Conservation (phyloP, 2,113 vertebrate species). For the Phylloscopus trochiloides region DNA sequence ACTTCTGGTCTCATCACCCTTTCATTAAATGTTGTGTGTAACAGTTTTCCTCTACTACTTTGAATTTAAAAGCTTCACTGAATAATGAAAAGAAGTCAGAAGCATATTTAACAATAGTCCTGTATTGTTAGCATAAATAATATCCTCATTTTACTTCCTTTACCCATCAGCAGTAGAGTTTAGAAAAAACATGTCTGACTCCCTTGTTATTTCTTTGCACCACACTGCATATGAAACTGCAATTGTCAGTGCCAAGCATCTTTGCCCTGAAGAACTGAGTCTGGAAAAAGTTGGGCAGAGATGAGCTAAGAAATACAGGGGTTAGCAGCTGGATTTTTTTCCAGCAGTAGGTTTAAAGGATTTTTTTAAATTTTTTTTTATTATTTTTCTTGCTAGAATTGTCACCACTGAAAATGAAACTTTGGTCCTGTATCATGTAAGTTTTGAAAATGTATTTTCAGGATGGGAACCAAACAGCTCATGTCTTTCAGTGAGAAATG, state of each 20-base stretch:
- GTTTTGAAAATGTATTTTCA: not conserved
- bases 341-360: not conserved
- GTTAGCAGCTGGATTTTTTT: not conserved
- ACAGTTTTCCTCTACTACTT: constrained; percentile 41
- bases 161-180: constrained; percentile 10
- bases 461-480: not conserved
- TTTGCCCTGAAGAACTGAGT: constrained; percentile 27
- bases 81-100: constrained; percentile 37
- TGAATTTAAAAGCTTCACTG: constrained; percentile 57
- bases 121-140: constrained; percentile 52
- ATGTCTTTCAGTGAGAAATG: not conserved
- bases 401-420: not conserved
- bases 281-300: not conserved
- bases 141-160: constrained; percentile 56
- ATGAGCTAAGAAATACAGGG: not conserved
- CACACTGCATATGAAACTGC: not conserved
- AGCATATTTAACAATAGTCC: constrained; percentile 28
- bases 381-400: not conserved
- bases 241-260: not conserved
- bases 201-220: constrained; percentile 1
- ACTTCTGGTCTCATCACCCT: constrained; percentile 22
- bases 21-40: constrained; percentile 37
- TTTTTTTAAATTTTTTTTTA: not conserved
- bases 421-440: not conserved
- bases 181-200: constrained; percentile 12